These are phyloP conservation scores for Melospiza georgiana DNA, from an alignment of 2,113 vertebrate species.

Conservation along the genomic window DNA sequence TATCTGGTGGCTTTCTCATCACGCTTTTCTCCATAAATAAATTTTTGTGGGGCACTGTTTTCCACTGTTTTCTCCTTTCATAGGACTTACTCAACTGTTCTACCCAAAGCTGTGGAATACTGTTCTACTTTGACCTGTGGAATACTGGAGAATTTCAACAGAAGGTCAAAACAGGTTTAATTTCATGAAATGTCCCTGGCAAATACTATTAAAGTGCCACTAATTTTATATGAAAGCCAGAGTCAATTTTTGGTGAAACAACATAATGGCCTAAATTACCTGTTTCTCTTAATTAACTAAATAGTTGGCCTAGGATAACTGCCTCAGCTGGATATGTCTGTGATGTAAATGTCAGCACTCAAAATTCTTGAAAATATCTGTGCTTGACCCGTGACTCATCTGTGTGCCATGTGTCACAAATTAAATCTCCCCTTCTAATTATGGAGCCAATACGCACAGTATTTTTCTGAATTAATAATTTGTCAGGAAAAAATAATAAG, in stretches of 20 bases:
- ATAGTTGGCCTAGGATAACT: background rate
- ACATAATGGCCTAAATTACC: background rate
- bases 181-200: background rate
- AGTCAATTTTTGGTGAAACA: background rate
- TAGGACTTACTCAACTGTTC: background rate
- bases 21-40: background rate
- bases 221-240: background rate
- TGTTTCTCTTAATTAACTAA: background rate
- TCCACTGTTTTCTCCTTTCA: background rate
- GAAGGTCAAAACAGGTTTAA: background rate
- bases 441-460: background rate
- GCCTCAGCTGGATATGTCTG: background rate
- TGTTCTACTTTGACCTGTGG: background rate
- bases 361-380: background rate
- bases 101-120: background rate
- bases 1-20: background rate
- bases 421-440: background rate
- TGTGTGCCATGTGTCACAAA: background rate
- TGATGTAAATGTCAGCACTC: background rate
- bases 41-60: background rate
- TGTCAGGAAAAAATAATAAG: background rate
- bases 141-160: background rate
- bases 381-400: background rate
- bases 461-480: background rate
- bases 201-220: background rate